Evolutionary conservation across 2,888 invertebrate species (phyloP).

Genomic region (Palloptera scutellata): DNA sequence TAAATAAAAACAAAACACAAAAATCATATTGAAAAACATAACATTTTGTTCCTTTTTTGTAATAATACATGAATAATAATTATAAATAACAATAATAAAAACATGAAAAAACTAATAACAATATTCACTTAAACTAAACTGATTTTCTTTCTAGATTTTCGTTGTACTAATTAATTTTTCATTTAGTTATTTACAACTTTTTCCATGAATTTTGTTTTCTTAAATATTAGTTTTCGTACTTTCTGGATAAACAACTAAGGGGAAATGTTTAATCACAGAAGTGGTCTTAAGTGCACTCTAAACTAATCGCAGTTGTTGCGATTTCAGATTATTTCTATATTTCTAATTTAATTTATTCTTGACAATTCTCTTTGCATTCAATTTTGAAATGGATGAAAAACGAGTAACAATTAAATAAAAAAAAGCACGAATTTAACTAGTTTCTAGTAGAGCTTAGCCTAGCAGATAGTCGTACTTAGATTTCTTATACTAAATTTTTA

Average conservation of each 20-base stretch:
- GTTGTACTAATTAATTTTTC: background rate
- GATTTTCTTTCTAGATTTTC: constrained; percentile 3
- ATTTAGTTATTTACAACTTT: background rate
- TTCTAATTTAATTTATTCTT: background rate
- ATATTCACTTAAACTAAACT: constrained; percentile 7
- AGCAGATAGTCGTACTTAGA: background rate
- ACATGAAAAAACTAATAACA: constrained; percentile 7
- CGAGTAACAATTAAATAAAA: constrained; percentile 8
- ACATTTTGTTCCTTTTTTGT: constrained; percentile 52
- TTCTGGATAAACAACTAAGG: background rate
- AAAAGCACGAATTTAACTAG: background rate
- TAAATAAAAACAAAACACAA: constrained; percentile 34
- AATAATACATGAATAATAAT: constrained; percentile 35
- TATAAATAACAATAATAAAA: constrained; percentile 16
- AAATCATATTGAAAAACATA: constrained; percentile 43
- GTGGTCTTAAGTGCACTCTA: background rate
- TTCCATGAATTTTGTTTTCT: background rate
- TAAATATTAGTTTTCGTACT: background rate
- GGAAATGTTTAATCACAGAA: background rate
- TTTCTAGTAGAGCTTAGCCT: background rate
- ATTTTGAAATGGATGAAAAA: constrained; percentile 10
- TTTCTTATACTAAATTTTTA: background rate
- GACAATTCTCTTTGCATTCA: constrained; percentile 30
- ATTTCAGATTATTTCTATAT: too few relatives aligned
- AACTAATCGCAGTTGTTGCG: background rate